Base-by-base conservation (phyloP, 2,888 invertebrate genomes). In the Phaonia tiefii region DNA sequence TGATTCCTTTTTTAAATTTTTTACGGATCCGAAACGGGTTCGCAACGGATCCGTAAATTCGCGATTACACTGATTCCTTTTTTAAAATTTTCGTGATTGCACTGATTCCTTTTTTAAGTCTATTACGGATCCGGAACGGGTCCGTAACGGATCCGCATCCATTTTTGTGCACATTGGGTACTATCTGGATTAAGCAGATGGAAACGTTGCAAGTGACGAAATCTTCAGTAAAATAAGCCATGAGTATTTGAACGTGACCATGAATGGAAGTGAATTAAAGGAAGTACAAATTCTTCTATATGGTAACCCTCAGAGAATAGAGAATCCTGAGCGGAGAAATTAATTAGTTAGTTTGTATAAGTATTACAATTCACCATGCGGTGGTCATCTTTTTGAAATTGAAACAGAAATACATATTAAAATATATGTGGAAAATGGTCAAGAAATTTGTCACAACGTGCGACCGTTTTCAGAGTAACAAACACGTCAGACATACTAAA, bases 361-460 rank as follows among this genome's bases (percentile, higher is more conserved):
- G n/a, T 79, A 25, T 42, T 76, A 83, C 54, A 51, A 70, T 11
- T 22, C 69, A 63, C 76, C 76, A 22, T 60, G 60, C 51, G 73
- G 75, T 42, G 72, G 76, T 74, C 78, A 83, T 51, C 67, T 70
- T 58, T 0, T 13, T 37, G n/a, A 78, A 79, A 66, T 51, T 75
- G n/a, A 80, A 76, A 56, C 77, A 80, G 63, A 17, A 49, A 58
- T 80, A 71, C 51, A 11, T 77, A 39, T 80, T 73, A 8, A 31
- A 31, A 8, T 5, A 31, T 31, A 5, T 80, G 72, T 71, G 39
- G 1, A 73, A 78, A 51, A 75, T 83, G 77, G 69, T 83, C 15
- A 79, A 75, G 25, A 65, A 73, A 58, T 51, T 60, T 70, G 46
- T 83, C 37, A 81, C 67, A 31, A 58, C 65, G 20, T 83, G 82